phyloP scores from a whole-genome alignment of 1,140 invertebrate species.

The Pseudomyrmex gracilis region DNA sequence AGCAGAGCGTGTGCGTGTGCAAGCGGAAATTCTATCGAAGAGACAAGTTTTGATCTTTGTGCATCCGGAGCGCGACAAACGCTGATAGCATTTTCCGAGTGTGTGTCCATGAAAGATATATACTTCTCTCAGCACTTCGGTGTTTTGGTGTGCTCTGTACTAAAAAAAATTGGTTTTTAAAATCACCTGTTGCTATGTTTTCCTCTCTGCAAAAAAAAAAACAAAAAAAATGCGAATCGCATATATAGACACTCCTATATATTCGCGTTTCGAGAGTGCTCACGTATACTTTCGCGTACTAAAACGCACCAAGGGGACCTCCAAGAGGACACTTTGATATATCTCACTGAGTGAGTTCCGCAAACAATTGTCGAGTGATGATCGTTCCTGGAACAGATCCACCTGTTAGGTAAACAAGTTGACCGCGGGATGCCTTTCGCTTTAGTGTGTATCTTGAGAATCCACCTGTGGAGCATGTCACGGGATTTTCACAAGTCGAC shows the following conservation, averaged over 20 bases:
- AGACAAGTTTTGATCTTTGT: background rate
- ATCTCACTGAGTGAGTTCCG: conserved; percentile 49
- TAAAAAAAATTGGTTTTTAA: conserved; percentile 55
- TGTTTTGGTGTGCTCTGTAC: background rate
- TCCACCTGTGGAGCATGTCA: conserved; percentile 67
- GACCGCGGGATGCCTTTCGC: conserved; percentile 65
- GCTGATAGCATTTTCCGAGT: background rate
- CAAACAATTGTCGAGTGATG: conserved; percentile 65
- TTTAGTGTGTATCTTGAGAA: conserved; percentile 41
- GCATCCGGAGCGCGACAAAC: background rate
- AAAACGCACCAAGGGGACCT: conserved; percentile 33
- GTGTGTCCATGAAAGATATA: background rate
- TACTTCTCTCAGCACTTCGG: conserved; percentile 5
- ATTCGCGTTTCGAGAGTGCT: conserved; percentile 20
- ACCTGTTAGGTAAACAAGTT: conserved; percentile 71
- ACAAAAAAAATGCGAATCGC: conserved; percentile 28
- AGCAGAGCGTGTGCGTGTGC: background rate
- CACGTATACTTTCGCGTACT: background rate
- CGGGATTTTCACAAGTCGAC: conserved; percentile 55
- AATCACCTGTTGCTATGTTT: conserved; percentile 51
- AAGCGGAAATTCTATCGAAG: background rate
- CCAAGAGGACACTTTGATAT: conserved; percentile 22
- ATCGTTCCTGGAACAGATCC: conserved; percentile 60
- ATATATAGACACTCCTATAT: conserved; percentile 1
- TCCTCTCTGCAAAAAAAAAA: background rate